phyloP scores from a whole-genome alignment of 2,113 vertebrate genomes.

The Mormyrus iriodes region DNA sequence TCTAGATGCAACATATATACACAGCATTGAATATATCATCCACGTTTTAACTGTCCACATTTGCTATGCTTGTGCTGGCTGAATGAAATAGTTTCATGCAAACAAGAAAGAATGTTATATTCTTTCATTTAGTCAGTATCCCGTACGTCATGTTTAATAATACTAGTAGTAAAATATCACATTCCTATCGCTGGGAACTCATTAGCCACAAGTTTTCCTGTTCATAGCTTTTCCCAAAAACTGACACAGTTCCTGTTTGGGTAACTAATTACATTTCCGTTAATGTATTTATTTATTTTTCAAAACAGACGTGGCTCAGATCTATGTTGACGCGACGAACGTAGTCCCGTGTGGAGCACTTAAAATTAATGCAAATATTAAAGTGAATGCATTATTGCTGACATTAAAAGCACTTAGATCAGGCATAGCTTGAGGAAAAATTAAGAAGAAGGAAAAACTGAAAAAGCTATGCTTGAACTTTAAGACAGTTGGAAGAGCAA shows the following conservation, averaged over 20 bases:
- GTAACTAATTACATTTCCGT: not conserved
- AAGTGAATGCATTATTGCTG: not conserved
- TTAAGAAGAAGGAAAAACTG: not conserved
- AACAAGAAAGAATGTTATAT: too few species aligned
- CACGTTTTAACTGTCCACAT: not conserved
- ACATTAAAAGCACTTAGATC: not conserved
- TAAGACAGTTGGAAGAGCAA: conserved; percentile 1
- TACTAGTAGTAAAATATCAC: not conserved
- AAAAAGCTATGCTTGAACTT: not conserved
- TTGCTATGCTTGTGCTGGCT: not conserved
- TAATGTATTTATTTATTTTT: not conserved
- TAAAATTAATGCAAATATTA: conserved; percentile 7
- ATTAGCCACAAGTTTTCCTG: not conserved
- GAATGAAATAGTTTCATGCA: not conserved
- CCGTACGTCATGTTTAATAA: not conserved
- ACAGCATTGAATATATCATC: not conserved
- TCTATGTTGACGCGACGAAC: not conserved
- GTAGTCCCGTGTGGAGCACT: not conserved
- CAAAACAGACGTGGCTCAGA: not conserved
- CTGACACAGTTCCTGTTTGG: not conserved
- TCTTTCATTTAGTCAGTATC: not conserved
- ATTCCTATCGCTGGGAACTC: not conserved
- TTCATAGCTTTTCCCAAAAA: not conserved
- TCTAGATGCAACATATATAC: not conserved
- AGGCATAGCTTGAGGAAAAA: not conserved